phyloP scores from a whole-genome alignment of 1,140 invertebrate species.

The Chionoecetes opilio region DNA sequence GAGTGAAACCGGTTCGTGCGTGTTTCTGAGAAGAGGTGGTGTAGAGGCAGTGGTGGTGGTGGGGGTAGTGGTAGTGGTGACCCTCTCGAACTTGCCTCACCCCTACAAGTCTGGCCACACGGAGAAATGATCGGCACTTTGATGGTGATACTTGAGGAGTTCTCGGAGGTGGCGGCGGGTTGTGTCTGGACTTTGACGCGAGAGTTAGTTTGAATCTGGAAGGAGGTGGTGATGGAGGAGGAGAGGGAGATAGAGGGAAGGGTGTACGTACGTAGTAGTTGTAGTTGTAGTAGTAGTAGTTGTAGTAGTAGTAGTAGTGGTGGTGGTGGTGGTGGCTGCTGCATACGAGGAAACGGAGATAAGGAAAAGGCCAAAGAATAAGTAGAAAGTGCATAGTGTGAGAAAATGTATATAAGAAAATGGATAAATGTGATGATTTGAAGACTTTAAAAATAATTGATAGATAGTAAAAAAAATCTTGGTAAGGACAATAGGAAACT shows the following conservation, averaged over 20 bases:
- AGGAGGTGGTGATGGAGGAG: slow-evolving; percentile 17
- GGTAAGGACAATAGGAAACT: no score
- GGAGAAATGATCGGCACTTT: slow-evolving; percentile 64
- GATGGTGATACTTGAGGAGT: slow-evolving; percentile 49
- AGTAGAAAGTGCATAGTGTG: no score
- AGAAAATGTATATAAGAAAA: no score
- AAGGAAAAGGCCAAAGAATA: neutral
- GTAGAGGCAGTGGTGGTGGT: neutral
- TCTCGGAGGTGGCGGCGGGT: neutral
- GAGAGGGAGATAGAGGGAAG: neutral
- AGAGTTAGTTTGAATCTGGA: slow-evolving; percentile 19
- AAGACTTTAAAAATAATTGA: no score
- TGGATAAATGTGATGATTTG: no score
- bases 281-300: no score
- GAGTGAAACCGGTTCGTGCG: neutral
- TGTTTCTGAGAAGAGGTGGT: neutral
- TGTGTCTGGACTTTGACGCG: slow-evolving; percentile 49
- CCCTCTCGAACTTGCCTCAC: neutral
- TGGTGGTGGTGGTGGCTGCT: no score
- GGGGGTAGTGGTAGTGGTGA: neutral
- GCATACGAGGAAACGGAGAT: neutral
- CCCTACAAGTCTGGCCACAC: slow-evolving; percentile 37
- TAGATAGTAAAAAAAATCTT: no score
- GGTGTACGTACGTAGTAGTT: no score
- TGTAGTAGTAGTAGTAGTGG: no score